Base-by-base conservation (phyloP, 2,113 vertebrate species). In the Carassius auratus region DNA sequence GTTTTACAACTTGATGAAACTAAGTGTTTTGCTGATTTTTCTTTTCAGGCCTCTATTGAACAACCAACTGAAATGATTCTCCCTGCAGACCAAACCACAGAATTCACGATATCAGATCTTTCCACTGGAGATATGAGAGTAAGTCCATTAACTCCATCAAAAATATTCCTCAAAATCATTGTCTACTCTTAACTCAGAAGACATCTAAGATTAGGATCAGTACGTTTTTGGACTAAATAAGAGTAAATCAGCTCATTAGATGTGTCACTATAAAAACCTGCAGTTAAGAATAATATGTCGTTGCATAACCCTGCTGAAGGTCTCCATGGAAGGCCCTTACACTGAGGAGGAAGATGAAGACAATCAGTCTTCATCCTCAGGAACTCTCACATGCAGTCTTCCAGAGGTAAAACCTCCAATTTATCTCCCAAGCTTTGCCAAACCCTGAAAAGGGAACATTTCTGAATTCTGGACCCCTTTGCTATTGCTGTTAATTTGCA, bases 341-440 rank as follows among this genome's bases (percentile, higher is more conserved):
- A 88, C 85, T 88, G 91, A 93, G n/a, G 86, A 88, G 85, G 86
- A 89, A 4, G 89, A 90, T 61, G 84, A 79, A 61, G 82, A 87
- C 87, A 92, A 91, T 89, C 90, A 92, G 87, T 94, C 93, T 13
- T 94, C 94, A 4, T 95, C 94, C 86, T 94, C 94, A 88, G 94
- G 93, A 90, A 95, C 94, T 86, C 91, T 95, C 77, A 94, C 93
- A 69, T 86, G 91, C 89, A 95, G 94, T 90, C 69, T 91, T 77
- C 88, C 92, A 48, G 94, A 95, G 94, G 95, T 95, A 95, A 92
- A 92, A 62, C 45, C 74, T 76, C 23, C 23, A 76, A 26, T 30
- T 33, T 76, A 74, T 74, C 50, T 77, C 23, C 13, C 76, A 62
- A 30, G n/a, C 76, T 79, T 23, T 42, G 6, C 12, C 21, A 79